phyloP scores from a whole-genome alignment of 2,797 vertebrate species.

The Pangasius mekongensis region DNA sequence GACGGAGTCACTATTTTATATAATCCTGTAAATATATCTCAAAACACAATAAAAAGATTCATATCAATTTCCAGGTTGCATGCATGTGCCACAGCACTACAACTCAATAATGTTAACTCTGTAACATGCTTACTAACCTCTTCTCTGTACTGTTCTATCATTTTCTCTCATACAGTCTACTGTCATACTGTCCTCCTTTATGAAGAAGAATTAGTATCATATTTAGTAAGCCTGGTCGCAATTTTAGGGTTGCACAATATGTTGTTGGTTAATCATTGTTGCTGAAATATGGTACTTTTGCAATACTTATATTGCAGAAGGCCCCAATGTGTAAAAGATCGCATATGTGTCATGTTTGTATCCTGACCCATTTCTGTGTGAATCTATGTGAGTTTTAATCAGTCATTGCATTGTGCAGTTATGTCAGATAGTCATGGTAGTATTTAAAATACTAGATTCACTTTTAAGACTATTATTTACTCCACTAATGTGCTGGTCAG shows the following conservation, averaged over 20 bases:
- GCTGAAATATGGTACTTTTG: background rate
- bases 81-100: background rate
- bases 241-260: slow-evolving; percentile 15
- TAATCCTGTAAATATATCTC: background rate
- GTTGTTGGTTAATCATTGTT: background rate
- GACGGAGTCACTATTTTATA: background rate
- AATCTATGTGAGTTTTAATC: background rate
- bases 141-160: background rate
- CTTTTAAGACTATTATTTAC: background rate
- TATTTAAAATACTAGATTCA: background rate
- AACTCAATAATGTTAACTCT: background rate
- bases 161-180: background rate
- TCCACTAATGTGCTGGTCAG: background rate
- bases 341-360: background rate
- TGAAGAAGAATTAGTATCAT: background rate
- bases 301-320: slow-evolving; percentile 2
- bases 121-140: background rate
- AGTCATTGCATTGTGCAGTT: background rate
- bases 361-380: background rate
- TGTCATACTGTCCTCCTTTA: background rate
- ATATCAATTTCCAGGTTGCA: background rate
- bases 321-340: background rate
- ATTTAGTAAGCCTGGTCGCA: slow-evolving; percentile 6
- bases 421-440: background rate
- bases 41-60: background rate